These are phyloP conservation scores for Drosophila fungiperda DNA, from an alignment of 2,888 invertebrate species.

Conservation along the genomic window DNA sequence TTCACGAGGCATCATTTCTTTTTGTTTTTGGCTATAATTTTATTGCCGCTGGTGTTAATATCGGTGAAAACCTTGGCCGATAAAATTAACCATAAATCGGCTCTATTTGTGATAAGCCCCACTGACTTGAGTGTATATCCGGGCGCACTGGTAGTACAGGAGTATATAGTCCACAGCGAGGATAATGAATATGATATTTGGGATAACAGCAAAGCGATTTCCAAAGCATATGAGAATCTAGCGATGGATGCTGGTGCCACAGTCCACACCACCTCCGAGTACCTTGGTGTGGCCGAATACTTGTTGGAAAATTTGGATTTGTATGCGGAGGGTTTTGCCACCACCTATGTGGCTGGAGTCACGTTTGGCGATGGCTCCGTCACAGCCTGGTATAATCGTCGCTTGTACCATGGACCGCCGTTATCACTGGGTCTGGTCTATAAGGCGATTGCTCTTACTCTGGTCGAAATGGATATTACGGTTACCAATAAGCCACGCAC, in stretches of 20 bases:
- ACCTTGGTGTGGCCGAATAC: not conserved
- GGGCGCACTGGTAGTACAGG: constrained; percentile 7
- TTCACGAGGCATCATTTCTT: constrained; percentile 88
- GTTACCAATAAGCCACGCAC: constrained; percentile 88
- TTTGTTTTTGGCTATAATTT: constrained; percentile 52
- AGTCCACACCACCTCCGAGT: not conserved
- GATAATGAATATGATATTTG: rapidly evolving
- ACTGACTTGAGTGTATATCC: constrained; percentile 4
- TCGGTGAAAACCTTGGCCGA: not conserved
- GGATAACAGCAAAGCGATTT: not conserved
- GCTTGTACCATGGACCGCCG: constrained; percentile 46
- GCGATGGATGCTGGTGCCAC: constrained; percentile 22
- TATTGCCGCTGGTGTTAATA: constrained; percentile 2
- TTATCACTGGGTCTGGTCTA: constrained; percentile 47
- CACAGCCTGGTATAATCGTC: constrained; percentile 55
- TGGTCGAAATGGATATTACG: constrained; percentile 48
- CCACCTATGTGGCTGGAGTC: constrained; percentile 34
- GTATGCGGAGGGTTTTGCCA: not conserved
- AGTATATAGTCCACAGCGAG: not conserved
- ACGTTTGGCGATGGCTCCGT: constrained; percentile 8
- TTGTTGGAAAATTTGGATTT: constrained; percentile 5
- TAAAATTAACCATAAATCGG: rapidly evolving
- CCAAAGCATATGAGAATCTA: constrained; percentile 1
- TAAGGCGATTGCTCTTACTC: constrained; percentile 35
- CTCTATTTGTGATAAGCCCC: not conserved